A percentile compares a stretch with the other conserved stretches of the same genome.
phyloP scores from a whole-genome alignment of 2,113 vertebrate genomes.

The Catharus minimus region DNA sequence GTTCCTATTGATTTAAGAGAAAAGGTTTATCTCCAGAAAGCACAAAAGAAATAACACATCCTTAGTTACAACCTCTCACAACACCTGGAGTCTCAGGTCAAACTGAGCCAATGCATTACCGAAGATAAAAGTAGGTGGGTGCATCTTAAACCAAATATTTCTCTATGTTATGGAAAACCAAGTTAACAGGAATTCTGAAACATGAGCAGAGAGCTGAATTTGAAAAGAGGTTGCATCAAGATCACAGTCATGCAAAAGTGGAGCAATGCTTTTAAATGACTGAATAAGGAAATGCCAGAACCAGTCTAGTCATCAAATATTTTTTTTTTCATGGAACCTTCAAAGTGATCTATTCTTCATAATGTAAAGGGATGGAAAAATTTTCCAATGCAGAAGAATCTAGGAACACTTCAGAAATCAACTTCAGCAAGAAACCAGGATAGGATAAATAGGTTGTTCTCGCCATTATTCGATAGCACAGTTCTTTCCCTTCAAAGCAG shows the following conservation, averaged over 20 bases:
- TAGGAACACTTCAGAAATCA: not conserved
- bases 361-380: not conserved
- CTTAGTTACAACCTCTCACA: not conserved
- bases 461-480: not conserved
- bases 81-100: not conserved
- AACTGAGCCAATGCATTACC: not conserved
- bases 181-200: not conserved
- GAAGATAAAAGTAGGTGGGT: not conserved
- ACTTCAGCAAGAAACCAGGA: not conserved
- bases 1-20: not conserved
- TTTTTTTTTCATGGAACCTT: not conserved
- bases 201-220: not conserved
- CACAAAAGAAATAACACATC: not conserved
- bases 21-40: not conserved
- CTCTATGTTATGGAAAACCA: not conserved
- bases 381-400: not conserved
- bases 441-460: not conserved
- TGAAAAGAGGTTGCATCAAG: not conserved
- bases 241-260: rapidly evolving
- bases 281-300: not conserved
- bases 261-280: not conserved
- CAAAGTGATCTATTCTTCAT: not conserved
- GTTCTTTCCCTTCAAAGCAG: not conserved
- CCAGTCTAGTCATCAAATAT: not conserved
- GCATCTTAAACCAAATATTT: not conserved